These are phyloP conservation scores for Macroteleia sp. DNA, from an alignment of 2,888 invertebrate species.

Conservation along the genomic window DNA sequence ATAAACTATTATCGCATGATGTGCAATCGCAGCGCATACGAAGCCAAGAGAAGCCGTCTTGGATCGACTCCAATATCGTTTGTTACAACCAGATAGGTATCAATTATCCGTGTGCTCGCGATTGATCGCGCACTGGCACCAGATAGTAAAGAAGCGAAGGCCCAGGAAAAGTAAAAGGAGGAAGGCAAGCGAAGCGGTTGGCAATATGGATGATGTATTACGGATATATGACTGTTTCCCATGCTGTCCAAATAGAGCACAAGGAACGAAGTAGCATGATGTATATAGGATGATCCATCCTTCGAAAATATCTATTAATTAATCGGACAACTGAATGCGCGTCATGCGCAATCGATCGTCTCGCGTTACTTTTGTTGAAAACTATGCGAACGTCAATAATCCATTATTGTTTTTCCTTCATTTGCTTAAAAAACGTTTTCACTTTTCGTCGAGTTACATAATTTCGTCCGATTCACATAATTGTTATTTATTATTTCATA, in stretches of 20 bases:
- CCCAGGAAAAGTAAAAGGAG: constrained; percentile 51
- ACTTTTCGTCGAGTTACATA: constrained; percentile 9
- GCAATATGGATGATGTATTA: constrained; percentile 69
- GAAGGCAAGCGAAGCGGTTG: constrained; percentile 40
- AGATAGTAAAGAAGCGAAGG: constrained; percentile 45
- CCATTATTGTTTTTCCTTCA: background rate
- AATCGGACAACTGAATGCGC: constrained; percentile 57
- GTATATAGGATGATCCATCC: constrained; percentile 52
- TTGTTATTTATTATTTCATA: background rate
- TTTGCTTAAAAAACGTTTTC: background rate
- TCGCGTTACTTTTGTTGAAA: constrained; percentile 29
- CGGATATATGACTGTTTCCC: constrained; percentile 70
- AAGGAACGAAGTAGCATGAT: constrained; percentile 51
- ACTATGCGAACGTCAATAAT: constrained; percentile 27
- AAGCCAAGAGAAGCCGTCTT: constrained; percentile 37
- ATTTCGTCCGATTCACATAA: background rate
- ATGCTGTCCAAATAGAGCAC: constrained; percentile 73
- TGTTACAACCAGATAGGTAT: constrained; percentile 69
- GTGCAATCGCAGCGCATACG: constrained; percentile 27
- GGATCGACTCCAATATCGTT: constrained; percentile 63
- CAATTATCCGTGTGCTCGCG: constrained; percentile 69
- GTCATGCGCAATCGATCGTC: constrained; percentile 13
- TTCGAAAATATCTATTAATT: constrained; percentile 60
- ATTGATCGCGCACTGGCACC: constrained; percentile 70
- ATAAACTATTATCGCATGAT: constrained; percentile 50